phyloP scores from a whole-genome alignment of 2,797 vertebrate genomes.

The Glyptemys insculpta region DNA sequence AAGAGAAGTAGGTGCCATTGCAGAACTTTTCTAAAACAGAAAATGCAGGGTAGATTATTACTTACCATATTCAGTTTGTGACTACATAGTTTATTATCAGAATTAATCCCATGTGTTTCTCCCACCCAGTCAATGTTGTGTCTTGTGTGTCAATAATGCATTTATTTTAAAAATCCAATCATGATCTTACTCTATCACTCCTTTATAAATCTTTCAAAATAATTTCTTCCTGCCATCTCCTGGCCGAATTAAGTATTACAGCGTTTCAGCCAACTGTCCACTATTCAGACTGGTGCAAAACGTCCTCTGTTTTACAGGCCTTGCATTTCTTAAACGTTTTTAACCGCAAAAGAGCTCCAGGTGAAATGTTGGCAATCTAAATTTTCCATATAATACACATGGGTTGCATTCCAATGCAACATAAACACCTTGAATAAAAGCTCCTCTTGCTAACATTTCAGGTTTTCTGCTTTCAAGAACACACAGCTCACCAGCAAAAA shows the following conservation, averaged over 20 bases:
- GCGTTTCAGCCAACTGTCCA: not conserved
- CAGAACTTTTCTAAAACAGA: not conserved
- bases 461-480: not conserved
- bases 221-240: conserved; percentile 72
- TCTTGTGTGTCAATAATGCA: not conserved
- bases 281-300: not conserved
- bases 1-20: not conserved
- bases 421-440: not conserved
- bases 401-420: not conserved
- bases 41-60: not conserved
- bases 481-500: conserved; percentile 6
- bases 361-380: not conserved
- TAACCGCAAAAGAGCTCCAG: not conserved
- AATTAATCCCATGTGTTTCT: not conserved
- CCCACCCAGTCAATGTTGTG: not conserved
- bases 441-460: not conserved
- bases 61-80: not conserved
- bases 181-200: not conserved
- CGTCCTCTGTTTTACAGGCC: not conserved
- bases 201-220: conserved; percentile 7
- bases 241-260: conserved; percentile 49
- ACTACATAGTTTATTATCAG: not conserved
- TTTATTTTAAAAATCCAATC: not conserved
- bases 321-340: not conserved
- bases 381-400: not conserved